Conservation (phyloP, 35 echinoderm and acorn worm species). For the Eucidaris tribuloides region DNA sequence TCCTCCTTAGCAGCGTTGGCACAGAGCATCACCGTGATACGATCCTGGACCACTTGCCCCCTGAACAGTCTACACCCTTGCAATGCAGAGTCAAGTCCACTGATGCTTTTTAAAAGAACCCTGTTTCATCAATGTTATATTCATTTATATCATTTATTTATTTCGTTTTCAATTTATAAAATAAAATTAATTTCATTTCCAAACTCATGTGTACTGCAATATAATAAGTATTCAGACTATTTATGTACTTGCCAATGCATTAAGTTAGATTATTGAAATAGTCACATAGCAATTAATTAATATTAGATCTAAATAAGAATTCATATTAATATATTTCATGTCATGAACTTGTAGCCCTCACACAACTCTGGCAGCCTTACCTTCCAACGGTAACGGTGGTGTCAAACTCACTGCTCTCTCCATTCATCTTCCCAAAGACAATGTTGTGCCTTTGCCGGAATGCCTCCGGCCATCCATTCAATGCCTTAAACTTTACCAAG, state of each 20-base stretch:
- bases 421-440: constrained; percentile 8
- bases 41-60: background rate
- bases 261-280: too few species aligned
- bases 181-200: too few species aligned
- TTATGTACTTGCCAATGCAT: too few species aligned
- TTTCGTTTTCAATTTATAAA: too few species aligned
- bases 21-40: constrained; percentile 37
- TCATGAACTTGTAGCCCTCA: constrained; percentile 5
- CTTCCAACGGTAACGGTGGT: background rate
- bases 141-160: too few species aligned
- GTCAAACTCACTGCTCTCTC: background rate
- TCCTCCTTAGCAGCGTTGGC: background rate
- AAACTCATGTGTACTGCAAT: too few species aligned
- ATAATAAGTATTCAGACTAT: too few species aligned
- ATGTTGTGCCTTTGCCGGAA: background rate
- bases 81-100: background rate
- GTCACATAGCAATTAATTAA: too few species aligned
- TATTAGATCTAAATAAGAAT: too few species aligned
- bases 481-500: background rate
- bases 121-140: constrained; percentile 38
- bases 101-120: background rate
- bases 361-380: background rate
- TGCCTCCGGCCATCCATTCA: background rate
- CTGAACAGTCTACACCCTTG: constrained; percentile 4
- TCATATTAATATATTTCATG: too few species aligned